Percentiles rank a stretch among this genome's conserved stretches.
Conservation (phyloP, 2,797 vertebrate genomes). For the Coranthus polyacanthus region DNA sequence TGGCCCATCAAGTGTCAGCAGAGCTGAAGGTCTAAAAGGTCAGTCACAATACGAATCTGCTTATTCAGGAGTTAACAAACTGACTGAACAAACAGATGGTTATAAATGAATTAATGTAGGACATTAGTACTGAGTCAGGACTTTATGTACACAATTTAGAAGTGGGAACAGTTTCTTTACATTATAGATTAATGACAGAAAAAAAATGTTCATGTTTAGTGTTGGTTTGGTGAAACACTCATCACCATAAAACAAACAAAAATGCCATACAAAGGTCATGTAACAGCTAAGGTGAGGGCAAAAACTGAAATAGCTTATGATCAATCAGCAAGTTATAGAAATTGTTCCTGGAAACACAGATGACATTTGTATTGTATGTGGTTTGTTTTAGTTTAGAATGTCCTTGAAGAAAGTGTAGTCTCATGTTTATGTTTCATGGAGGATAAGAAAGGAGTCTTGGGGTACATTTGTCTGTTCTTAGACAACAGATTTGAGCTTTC, state of each 20-base stretch:
- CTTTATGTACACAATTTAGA: slow-evolving; percentile 2
- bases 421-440: neutral
- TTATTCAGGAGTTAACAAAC: slow-evolving; percentile 20
- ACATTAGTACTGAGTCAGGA: slow-evolving; percentile 17
- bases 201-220: too few species aligned
- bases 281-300: too few species aligned
- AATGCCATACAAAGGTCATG: too few species aligned
- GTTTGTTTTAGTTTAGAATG: neutral
- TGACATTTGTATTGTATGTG: neutral
- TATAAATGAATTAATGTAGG: slow-evolving; percentile 14
- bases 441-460: neutral
- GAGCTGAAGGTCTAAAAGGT: slow-evolving; percentile 4
- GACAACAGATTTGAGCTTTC: slow-evolving; percentile 15
- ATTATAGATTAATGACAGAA: neutral
- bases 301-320: too few species aligned
- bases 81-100: neutral
- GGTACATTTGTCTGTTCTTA: neutral
- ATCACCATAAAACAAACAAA: too few species aligned
- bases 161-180: neutral
- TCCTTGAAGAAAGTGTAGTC: neutral
- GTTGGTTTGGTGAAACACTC: too few species aligned
- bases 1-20: neutral
- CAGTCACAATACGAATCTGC: slow-evolving; percentile 2
- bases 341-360: too few species aligned
- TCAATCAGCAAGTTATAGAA: too few species aligned